Conservation (phyloP, 2,113 vertebrate genomes). For the Dendropsophus ebraccatus region DNA sequence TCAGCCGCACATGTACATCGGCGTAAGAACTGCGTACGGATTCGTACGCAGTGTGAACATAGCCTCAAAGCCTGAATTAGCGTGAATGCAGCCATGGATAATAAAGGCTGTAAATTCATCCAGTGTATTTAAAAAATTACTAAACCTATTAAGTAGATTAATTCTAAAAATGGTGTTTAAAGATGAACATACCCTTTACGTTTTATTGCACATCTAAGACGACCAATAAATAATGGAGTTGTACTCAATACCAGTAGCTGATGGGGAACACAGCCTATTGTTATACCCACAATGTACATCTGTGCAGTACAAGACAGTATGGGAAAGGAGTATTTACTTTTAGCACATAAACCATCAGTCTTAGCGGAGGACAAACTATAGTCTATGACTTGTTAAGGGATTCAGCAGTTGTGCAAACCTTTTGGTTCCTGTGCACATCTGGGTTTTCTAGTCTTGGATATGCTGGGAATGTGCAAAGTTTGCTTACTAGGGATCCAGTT, state of each 20-base stretch:
- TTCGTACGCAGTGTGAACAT: no score
- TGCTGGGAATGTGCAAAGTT: constrained; percentile 3
- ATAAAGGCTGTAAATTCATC: no score
- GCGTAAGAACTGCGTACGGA: no score
- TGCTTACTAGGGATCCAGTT: constrained; percentile 6
- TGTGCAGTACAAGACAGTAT: not conserved
- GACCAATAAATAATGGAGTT: no score
- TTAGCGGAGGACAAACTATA: not conserved
- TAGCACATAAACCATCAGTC: not conserved
- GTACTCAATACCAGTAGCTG: not conserved
- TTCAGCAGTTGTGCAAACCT: constrained; percentile 32
- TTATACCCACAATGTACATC: not conserved
- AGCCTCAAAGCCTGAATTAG: no score
- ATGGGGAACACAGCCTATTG: not conserved
- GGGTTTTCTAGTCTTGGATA: not conserved
- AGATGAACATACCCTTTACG: no score
- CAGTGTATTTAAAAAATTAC: no score
- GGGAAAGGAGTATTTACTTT: not conserved
- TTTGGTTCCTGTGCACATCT: constrained; percentile 14
- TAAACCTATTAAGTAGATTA: no score
- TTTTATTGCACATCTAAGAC: no score
- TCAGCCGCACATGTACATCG: no score
- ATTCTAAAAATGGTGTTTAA: no score
- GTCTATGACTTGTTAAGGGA: not conserved
- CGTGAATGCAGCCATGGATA: no score